phyloP scores from a whole-genome alignment of 2,797 vertebrate genomes.

The Urocyon cinereoargenteus region DNA sequence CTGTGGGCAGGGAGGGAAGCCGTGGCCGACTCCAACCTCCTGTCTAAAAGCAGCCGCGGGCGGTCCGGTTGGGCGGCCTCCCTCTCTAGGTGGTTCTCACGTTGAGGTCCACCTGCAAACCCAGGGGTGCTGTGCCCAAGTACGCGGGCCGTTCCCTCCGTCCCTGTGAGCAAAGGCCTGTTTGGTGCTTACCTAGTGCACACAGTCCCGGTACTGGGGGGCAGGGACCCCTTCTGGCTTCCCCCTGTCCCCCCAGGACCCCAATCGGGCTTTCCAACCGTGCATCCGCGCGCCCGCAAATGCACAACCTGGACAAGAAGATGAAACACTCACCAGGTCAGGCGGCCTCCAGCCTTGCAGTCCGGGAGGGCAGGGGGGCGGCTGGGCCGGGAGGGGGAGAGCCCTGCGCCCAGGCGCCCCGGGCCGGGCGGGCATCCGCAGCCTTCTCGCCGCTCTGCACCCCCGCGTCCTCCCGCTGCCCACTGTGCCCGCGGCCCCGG shows the following conservation, averaged over 20 bases:
- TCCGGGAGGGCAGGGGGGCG: not conserved
- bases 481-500: not conserved
- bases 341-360: not conserved
- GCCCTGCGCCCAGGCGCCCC: too few relatives aligned
- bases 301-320: not conserved
- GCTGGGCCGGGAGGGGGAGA: too few relatives aligned
- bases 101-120: not conserved
- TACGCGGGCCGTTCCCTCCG: not conserved
- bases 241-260: not conserved
- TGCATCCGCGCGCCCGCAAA: not conserved
- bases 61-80: not conserved
- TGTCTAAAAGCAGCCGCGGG: not conserved
- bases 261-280: not conserved
- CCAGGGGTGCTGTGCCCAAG: not conserved
- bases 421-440: too few relatives aligned
- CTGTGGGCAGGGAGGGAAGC: not conserved
- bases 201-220: not conserved
- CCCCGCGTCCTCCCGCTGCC: too few relatives aligned
- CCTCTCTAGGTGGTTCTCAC: not conserved
- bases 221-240: not conserved
- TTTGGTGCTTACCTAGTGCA: not conserved
- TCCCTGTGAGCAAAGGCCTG: not conserved
- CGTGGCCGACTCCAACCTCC: not conserved
- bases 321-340: conserved; percentile 64
- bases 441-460: not conserved